A percentile compares a stretch with the other conserved stretches of the same genome.
Conservation (phyloP, 2,113 vertebrate genomes). For the Odobenus rosmarus region DNA sequence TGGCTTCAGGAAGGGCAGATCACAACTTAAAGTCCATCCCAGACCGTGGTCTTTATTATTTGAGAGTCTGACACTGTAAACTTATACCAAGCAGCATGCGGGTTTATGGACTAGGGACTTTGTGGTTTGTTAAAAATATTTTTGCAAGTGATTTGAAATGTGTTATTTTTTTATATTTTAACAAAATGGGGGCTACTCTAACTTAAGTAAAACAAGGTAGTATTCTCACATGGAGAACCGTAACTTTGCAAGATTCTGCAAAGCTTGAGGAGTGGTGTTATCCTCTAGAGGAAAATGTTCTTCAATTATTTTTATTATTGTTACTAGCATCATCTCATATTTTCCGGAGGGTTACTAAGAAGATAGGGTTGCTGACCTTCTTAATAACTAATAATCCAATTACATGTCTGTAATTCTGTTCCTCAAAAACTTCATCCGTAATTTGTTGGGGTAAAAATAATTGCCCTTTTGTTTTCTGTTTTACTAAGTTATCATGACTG, state of each 20-base stretch:
- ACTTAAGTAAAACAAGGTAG: neutral
- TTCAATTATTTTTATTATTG: neutral
- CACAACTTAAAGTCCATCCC: neutral
- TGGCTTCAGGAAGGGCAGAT: constrained; percentile 2
- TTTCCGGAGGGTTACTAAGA: neutral
- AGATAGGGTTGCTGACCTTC: neutral
- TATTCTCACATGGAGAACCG: neutral
- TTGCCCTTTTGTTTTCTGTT: neutral
- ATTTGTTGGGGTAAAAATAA: neutral
- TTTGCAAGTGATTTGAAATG: constrained; percentile 48
- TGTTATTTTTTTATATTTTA: constrained; percentile 26
- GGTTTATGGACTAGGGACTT: neutral
- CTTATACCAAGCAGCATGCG: neutral
- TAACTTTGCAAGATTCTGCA: neutral
- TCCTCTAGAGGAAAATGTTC: neutral
- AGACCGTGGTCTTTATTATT: neutral
- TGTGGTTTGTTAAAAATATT: constrained; percentile 56
- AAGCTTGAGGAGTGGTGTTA: neutral
- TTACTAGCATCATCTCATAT: neutral
- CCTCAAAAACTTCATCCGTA: neutral
- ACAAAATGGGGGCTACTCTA: constrained; percentile 46
- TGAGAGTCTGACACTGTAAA: neutral
- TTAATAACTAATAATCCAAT: neutral
- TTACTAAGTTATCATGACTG: neutral
- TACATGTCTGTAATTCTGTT: neutral